Percentiles rank a stretch among this genome's conserved stretches.
phyloP scores from a whole-genome alignment of 2,113 vertebrate species.

The Elanus axillaris region DNA sequence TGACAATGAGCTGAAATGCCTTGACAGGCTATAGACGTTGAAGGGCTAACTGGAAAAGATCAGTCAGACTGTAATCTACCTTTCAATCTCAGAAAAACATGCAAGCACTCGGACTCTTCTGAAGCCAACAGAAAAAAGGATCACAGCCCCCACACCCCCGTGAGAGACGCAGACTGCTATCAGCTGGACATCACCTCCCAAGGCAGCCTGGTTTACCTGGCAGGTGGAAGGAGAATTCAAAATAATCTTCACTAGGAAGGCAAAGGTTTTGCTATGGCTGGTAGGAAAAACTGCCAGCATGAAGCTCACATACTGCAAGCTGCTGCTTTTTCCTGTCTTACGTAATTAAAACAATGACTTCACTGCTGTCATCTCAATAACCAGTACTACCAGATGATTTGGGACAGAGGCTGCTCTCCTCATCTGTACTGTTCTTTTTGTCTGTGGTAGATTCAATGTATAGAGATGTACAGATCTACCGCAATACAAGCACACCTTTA shows the following conservation, averaged over 20 bases:
- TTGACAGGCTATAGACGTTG: not conserved
- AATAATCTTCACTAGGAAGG: not conserved
- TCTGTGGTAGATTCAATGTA: not conserved
- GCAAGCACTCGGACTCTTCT: not conserved
- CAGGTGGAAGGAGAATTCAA: not conserved
- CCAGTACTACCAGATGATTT: not conserved
- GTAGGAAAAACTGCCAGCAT: not conserved
- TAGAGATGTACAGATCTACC: accelerated
- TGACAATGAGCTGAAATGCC: not conserved
- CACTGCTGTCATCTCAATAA: not conserved
- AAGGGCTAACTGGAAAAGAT: not conserved
- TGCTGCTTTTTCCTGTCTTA: not conserved
- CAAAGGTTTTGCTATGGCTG: not conserved
- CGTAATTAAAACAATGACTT: not conserved
- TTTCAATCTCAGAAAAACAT: not conserved
- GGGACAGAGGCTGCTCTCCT: not conserved
- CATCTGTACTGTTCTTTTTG: not conserved
- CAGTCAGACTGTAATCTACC: not conserved
- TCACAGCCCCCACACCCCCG: accelerated
- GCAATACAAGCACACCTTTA: not conserved
- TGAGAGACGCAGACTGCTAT: not conserved
- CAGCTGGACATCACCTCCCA: not conserved
- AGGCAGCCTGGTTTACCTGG: not conserved
- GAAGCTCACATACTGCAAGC: not conserved
- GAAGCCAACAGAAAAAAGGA: not conserved